These are phyloP conservation scores for Thunnus thynnus DNA, from an alignment of 2,113 vertebrate species.

Conservation along the genomic window DNA sequence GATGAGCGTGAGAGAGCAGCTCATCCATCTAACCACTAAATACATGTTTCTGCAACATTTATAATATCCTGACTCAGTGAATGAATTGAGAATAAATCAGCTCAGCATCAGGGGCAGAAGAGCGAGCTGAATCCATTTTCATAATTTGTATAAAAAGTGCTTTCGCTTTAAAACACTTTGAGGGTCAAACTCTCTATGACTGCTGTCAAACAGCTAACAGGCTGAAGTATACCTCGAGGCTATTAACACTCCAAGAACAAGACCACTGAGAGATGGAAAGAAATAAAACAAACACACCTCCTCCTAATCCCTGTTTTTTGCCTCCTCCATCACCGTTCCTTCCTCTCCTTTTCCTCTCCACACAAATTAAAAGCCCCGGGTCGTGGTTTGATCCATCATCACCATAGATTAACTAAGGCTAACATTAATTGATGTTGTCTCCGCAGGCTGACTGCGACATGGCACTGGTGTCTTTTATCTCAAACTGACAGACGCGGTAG, in stretches of 20 bases:
- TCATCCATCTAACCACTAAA: slow-evolving; percentile 18
- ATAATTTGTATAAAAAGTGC: slow-evolving; percentile 26
- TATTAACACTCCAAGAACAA: neutral
- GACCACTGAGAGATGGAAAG: neutral
- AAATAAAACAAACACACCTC: neutral
- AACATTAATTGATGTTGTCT: slow-evolving; percentile 23
- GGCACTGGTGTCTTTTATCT: slow-evolving; percentile 41
- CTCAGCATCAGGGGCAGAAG: neutral
- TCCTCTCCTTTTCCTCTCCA: neutral
- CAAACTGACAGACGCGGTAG: slow-evolving; percentile 29
- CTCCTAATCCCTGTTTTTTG: neutral
- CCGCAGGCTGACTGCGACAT: slow-evolving; percentile 24
- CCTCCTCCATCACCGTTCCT: slow-evolving; percentile 1
- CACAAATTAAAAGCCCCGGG: slow-evolving; percentile 18
- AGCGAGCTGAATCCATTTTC: slow-evolving; percentile 38
- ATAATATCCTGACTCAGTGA: slow-evolving; percentile 16
- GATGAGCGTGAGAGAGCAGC: neutral
- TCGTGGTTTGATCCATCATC: slow-evolving; percentile 36
- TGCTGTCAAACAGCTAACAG: neutral
- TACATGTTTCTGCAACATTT: slow-evolving; percentile 9
- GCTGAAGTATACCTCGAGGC: neutral
- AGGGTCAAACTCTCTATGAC: slow-evolving; percentile 7
- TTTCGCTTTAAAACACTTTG: slow-evolving; percentile 13
- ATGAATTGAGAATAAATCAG: slow-evolving; percentile 22
- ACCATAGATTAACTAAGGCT: slow-evolving; percentile 42